A percentile compares a stretch with the other conserved stretches of the same genome.
Conservation (phyloP, 2,113 vertebrate species). For the Tamias sibiricus region DNA sequence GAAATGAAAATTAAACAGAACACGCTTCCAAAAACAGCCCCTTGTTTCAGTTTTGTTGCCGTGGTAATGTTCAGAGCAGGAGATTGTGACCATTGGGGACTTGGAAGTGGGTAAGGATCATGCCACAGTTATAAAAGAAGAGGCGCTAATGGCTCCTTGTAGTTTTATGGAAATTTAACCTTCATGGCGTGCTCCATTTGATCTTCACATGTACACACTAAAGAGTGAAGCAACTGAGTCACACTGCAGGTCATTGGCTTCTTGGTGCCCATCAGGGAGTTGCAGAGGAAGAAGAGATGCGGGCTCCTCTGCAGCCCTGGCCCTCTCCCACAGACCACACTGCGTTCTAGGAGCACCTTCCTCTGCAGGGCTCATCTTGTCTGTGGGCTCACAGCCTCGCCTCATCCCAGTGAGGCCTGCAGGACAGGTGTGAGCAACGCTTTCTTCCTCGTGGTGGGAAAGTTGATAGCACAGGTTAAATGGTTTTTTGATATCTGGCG, state of each 20-base stretch:
- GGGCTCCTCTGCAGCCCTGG: neutral
- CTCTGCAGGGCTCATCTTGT: neutral
- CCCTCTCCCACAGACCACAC: neutral
- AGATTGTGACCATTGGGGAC: neutral
- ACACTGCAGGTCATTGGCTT: constrained; percentile 10
- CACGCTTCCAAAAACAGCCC: neutral
- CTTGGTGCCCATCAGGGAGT: neutral
- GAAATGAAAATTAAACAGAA: constrained; percentile 56
- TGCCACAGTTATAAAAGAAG: neutral
- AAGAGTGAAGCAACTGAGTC: constrained; percentile 36
- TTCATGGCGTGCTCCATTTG: constrained; percentile 10
- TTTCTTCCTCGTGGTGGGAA: neutral
- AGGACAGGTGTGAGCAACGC: neutral
- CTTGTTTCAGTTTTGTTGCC: neutral
- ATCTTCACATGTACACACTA: neutral
- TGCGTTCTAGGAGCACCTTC: neutral
- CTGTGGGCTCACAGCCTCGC: neutral
- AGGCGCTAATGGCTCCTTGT: neutral
- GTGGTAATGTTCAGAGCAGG: neutral
- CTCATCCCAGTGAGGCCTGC: neutral
- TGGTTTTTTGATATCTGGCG: neutral
- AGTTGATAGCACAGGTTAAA: neutral
- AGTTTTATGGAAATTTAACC: neutral
- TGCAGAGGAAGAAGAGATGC: neutral
- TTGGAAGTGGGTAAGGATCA: constrained; percentile 30